Percentiles rank a stretch among this genome's conserved stretches.
Evolutionary conservation across 2,797 vertebrate species (phyloP).

Genomic region (Emys orbicularis): DNA sequence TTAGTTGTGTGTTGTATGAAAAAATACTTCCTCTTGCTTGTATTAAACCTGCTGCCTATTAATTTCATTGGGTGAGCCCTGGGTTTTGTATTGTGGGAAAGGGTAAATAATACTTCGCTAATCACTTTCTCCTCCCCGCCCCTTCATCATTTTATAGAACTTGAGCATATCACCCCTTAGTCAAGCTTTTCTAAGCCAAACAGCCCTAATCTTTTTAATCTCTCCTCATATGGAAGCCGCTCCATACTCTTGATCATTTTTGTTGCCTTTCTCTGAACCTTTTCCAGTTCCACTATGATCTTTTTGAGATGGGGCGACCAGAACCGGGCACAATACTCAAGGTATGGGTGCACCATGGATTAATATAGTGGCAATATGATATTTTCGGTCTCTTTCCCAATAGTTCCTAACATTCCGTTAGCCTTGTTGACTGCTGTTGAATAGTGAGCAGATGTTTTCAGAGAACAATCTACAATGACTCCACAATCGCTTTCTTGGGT

Average conservation of each 20-base stretch:
- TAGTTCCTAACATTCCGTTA: too few relatives aligned
- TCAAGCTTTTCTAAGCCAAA: not conserved
- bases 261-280: not conserved
- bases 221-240: not conserved
- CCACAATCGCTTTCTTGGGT: too few relatives aligned
- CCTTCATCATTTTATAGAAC: not conserved
- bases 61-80: not conserved
- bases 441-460: too few relatives aligned
- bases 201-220: not conserved
- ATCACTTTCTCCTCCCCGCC: not conserved
- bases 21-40: not conserved
- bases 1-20: not conserved
- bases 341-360: too few relatives aligned
- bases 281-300: not conserved
- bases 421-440: not conserved
- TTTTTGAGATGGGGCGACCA: not conserved
- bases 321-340: too few relatives aligned
- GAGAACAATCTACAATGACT: too few relatives aligned
- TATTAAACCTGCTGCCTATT: not conserved
- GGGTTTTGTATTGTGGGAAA: not conserved
- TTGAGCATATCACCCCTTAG: not conserved
- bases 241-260: not conserved
- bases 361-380: not conserved
- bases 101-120: not conserved
- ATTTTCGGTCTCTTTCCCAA: not conserved